These are phyloP conservation scores for Oxyteleia sp. DNA, from an alignment of 2,888 invertebrate genomes.

Conservation along the genomic window DNA sequence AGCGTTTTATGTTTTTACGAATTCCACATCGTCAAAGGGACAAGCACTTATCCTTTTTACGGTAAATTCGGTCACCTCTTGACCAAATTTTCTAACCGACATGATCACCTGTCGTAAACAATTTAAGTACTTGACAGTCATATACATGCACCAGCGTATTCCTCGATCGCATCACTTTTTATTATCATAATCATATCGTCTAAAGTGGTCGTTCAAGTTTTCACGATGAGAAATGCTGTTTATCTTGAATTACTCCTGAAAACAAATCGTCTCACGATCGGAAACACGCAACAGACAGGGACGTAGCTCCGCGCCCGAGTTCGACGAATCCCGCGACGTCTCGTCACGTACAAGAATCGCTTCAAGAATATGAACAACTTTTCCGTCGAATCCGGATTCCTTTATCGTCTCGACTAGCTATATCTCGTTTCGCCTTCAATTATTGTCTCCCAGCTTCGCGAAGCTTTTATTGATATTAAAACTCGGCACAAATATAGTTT, in stretches of 20 bases:
- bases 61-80: too few relatives aligned
- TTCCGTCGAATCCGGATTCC: conserved; percentile 50
- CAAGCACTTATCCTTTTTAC: too few relatives aligned
- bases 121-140: too few relatives aligned
- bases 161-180: too few relatives aligned
- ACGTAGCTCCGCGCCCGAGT: conserved; percentile 31
- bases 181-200: conserved; percentile 33
- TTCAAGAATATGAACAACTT: conserved; percentile 68
- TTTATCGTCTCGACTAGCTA: conserved; percentile 22
- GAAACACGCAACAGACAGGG: conserved; percentile 48
- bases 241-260: conserved; percentile 35
- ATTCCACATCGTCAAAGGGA: too few relatives aligned
- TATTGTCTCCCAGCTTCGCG: conserved; percentile 21
- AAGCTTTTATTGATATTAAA: conserved; percentile 17
- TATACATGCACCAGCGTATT: too few relatives aligned
- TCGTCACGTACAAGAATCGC: conserved; percentile 67
- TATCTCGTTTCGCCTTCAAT: conserved; percentile 34
- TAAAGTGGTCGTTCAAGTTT: conserved; percentile 41
- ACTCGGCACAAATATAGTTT: too few relatives aligned
- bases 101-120: too few relatives aligned
- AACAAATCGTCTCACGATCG: conserved; percentile 64
- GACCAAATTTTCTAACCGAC: too few relatives aligned
- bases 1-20: too few relatives aligned
- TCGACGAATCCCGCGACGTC: conserved; percentile 53
- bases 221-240: conserved; percentile 33